Percentiles rank a stretch among this genome's conserved stretches.
Conservation (phyloP, 2,797 vertebrate genomes). For the Gallirallus australis region DNA sequence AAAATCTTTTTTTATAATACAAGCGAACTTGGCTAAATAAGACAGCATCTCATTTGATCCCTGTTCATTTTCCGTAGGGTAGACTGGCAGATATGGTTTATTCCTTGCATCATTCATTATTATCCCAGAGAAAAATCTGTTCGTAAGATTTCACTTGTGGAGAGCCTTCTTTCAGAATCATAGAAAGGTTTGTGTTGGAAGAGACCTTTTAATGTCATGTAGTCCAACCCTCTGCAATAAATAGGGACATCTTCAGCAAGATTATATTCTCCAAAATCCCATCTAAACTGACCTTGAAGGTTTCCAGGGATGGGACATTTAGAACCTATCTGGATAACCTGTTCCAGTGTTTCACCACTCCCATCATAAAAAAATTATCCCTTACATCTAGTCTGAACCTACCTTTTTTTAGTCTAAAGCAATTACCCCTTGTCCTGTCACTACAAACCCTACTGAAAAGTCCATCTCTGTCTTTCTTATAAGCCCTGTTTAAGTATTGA, state of each 20-base stretch:
- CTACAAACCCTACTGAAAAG: not conserved
- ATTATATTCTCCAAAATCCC: not conserved
- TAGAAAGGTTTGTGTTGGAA: not conserved
- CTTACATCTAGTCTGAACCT: not conserved
- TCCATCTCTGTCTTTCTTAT: not conserved
- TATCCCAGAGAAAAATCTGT: not conserved
- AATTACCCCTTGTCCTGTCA: accelerated
- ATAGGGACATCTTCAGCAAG: not conserved
- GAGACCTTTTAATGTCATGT: not conserved
- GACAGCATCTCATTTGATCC: not conserved
- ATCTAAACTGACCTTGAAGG: accelerated
- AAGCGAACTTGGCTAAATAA: not conserved
- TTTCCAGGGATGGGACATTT: not conserved
- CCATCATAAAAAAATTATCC: accelerated
- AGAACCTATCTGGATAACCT: not conserved
- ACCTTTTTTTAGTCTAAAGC: not conserved
- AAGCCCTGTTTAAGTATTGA: not conserved
- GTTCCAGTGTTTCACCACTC: not conserved
- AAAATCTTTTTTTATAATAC: not conserved
- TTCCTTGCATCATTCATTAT: not conserved
- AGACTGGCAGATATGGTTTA: not conserved
- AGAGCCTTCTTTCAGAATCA: not conserved
- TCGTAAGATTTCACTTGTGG: not conserved
- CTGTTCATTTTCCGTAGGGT: not conserved
- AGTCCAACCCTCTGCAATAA: not conserved